Evolutionary conservation across 2,888 invertebrate genomes (phyloP).

Genomic region (Lordiphosa andalusiaca): DNA sequence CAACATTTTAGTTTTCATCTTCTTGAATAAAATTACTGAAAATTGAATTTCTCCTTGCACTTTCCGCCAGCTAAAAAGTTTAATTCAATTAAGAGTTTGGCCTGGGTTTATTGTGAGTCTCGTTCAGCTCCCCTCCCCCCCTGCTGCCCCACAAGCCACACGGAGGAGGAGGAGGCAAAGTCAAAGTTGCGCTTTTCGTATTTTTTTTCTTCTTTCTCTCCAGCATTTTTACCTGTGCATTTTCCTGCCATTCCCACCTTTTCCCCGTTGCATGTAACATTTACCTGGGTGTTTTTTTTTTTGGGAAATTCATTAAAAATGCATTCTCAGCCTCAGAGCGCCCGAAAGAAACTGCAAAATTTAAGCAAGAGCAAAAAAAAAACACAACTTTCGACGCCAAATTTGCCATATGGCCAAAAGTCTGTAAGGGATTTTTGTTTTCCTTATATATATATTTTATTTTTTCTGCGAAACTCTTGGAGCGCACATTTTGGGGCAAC

Average conservation of each 20-base stretch:
- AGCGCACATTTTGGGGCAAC: slow-evolving; percentile 14
- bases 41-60: neutral
- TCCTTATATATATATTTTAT: slow-evolving; percentile 1
- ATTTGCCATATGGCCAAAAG: slow-evolving; percentile 58
- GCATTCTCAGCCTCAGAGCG: slow-evolving; percentile 48
- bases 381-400: slow-evolving; percentile 30
- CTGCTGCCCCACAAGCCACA: slow-evolving; percentile 34
- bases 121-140: neutral
- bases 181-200: slow-evolving; percentile 59
- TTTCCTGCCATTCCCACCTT: slow-evolving; percentile 41
- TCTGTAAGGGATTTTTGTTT: slow-evolving; percentile 12
- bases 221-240: slow-evolving; percentile 21
- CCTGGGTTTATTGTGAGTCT: slow-evolving; percentile 29
- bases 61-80: slow-evolving; percentile 51
- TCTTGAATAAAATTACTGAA: neutral
- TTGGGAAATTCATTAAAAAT: slow-evolving; percentile 59
- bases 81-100: slow-evolving; percentile 63
- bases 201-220: slow-evolving; percentile 30
- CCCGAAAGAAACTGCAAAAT: slow-evolving; percentile 35
- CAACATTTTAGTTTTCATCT: slow-evolving; percentile 8
- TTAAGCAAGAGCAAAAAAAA: slow-evolving; percentile 37
- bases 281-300: slow-evolving; percentile 38
- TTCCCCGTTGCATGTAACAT: slow-evolving; percentile 45
- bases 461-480: slow-evolving; percentile 11
- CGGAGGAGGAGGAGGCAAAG: slow-evolving; percentile 18